Evolutionary conservation across 2,888 invertebrate genomes (phyloP).

Genomic region (Galeruca laticollis): DNA sequence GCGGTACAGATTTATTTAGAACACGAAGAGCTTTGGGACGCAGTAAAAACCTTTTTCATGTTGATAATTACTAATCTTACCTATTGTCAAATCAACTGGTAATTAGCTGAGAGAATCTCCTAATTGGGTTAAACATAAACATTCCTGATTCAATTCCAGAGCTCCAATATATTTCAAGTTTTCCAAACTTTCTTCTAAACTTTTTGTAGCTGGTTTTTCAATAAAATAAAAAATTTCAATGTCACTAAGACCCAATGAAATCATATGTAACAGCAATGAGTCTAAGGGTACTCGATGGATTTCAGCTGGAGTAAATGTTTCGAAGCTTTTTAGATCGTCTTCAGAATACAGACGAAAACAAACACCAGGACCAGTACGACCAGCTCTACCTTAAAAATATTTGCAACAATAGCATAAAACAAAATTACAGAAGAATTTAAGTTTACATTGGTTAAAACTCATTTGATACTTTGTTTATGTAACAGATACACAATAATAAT

Average conservation of each 20-base stretch:
- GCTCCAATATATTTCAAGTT: constrained; percentile 89
- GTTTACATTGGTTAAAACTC: too few relatives aligned
- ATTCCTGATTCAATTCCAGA: constrained; percentile 79
- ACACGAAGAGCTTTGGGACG: too few relatives aligned
- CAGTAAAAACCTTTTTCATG: too few relatives aligned
- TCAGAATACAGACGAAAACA: constrained; percentile 93
- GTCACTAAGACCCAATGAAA: constrained; percentile 92
- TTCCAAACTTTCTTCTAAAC: constrained; percentile 87
- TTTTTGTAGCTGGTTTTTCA: constrained; percentile 88
- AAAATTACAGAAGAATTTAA: too few relatives aligned
- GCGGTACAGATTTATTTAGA: too few relatives aligned
- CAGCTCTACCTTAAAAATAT: constrained; percentile 85
- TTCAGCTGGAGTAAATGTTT: constrained; percentile 91
- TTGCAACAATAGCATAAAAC: too few relatives aligned
- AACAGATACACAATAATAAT: too few relatives aligned
- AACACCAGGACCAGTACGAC: constrained; percentile 94
- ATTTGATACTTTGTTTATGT: too few relatives aligned
- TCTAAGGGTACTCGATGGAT: constrained; percentile 95
- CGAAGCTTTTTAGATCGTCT: constrained; percentile 82
- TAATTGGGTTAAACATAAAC: constrained; percentile 77
- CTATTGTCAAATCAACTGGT: constrained; percentile 94
- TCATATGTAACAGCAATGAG: constrained; percentile 91
- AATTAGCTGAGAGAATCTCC: constrained; percentile 89
- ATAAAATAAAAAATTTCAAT: constrained; percentile 94
- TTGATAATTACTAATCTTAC: too few relatives aligned